A percentile compares a stretch with the other conserved stretches of the same genome.
Conservation (phyloP, 2,113 vertebrate species). For the Gadus chalcogrammus region DNA sequence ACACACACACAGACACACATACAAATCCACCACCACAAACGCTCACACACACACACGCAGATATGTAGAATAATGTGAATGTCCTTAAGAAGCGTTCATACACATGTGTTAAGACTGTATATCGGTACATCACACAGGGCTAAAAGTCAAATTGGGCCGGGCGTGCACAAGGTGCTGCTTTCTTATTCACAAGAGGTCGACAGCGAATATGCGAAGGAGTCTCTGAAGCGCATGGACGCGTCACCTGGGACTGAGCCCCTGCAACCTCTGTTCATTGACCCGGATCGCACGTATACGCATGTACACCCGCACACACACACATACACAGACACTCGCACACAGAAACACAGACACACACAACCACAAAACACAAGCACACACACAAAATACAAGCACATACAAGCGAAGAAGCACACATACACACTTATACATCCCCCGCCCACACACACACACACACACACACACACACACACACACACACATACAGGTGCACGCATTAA, state of each 20-base stretch:
- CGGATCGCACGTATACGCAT: conserved; percentile 12
- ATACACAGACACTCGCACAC: conserved; percentile 1
- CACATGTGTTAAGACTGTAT: conserved; percentile 10
- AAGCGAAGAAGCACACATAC: conserved; percentile 20
- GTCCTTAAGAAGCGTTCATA: not conserved
- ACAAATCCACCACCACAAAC: not conserved
- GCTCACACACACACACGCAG: not conserved
- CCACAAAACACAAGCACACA: not conserved
- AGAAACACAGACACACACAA: conserved; percentile 3
- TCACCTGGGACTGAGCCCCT: conserved; percentile 30
- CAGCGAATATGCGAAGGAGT: conserved; percentile 16
- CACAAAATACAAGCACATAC: conserved; percentile 10
- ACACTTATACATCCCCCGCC: conserved; percentile 1
- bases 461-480: too few relatives aligned
- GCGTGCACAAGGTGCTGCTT: conserved; percentile 18
- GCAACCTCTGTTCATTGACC: conserved; percentile 37
- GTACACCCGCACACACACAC: not conserved
- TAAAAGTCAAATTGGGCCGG: conserved; percentile 12
- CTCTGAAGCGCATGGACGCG: conserved; percentile 15
- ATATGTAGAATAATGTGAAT: too few relatives aligned
- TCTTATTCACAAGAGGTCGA: conserved; percentile 23
- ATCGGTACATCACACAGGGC: not conserved
- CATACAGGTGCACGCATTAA: too few relatives aligned
- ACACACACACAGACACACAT: conserved; percentile 5
- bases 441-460: not conserved